Evolutionary conservation across 35 echinoderm and acorn worm species (phyloP).

Genomic region (Apostichopus parvimensis): DNA sequence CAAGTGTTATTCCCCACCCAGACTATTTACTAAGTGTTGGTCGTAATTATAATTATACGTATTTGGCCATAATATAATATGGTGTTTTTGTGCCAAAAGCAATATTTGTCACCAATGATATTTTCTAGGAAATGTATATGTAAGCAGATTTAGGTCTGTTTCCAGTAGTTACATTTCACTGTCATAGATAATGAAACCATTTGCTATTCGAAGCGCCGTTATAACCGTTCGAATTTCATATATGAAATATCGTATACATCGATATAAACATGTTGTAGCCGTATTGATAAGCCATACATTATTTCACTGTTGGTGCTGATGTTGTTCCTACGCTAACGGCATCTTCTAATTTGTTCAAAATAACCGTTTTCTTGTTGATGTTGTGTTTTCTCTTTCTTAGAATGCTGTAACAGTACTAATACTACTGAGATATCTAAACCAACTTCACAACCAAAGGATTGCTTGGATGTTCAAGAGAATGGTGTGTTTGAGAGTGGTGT

Average conservation of each 20-base stretch:
- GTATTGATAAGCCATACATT: neutral
- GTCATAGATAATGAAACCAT: too few species aligned
- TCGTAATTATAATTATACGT: too few species aligned
- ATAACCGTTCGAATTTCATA: neutral
- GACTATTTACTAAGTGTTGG: too few species aligned
- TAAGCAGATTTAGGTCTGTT: too few species aligned
- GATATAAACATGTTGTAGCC: neutral
- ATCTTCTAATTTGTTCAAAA: neutral
- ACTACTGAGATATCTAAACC: neutral
- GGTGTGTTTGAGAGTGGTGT: neutral
- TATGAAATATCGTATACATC: neutral
- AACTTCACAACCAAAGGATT: neutral
- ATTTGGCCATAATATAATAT: too few species aligned
- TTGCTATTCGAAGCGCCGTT: too few species aligned
- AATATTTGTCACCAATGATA: too few species aligned
- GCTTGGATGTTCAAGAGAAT: conserved; percentile 6
- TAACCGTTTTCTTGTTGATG: neutral
- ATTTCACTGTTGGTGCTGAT: neutral
- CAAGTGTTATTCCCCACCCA: too few species aligned
- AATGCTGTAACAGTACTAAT: neutral
- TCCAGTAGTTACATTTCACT: too few species aligned
- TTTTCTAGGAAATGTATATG: too few species aligned
- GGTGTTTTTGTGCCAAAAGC: too few species aligned
- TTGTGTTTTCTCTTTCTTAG: neutral
- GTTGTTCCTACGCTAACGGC: neutral